Percentiles rank a stretch among this genome's conserved stretches.
Conservation (phyloP, 2,797 vertebrate genomes). For the Halcyon leucocephala region DNA sequence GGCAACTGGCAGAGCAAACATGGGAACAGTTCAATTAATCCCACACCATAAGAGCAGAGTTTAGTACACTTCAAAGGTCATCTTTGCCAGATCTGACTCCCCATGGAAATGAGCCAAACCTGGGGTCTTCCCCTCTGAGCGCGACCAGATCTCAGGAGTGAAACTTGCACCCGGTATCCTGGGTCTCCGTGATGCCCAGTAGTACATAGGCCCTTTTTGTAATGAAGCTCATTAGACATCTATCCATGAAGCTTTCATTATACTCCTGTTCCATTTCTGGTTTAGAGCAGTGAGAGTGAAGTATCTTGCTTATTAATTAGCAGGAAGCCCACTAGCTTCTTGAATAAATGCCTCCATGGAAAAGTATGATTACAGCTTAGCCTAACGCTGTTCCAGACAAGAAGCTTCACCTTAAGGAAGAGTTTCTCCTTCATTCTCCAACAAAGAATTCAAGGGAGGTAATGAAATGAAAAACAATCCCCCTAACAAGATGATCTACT, state of each 20-base stretch:
- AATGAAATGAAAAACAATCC: background rate
- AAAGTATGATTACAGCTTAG: background rate
- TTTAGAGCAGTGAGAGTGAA: background rate
- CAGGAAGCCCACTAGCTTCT: background rate
- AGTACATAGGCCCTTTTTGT: background rate
- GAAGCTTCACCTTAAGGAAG: background rate
- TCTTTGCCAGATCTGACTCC: background rate
- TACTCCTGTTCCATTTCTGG: background rate
- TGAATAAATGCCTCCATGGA: background rate
- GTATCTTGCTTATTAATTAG: background rate
- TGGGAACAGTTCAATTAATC: background rate
- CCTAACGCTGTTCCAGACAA: fast-evolving
- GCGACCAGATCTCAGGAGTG: background rate
- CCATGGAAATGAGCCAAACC: background rate
- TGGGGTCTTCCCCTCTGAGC: background rate
- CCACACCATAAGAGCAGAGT: background rate
- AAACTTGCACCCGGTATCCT: background rate
- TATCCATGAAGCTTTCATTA: background rate
- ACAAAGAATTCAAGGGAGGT: background rate
- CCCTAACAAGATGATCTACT: background rate
- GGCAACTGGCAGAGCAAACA: background rate
- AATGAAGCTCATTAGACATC: background rate
- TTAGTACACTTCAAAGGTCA: background rate
- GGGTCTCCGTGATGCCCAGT: background rate
- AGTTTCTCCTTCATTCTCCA: background rate